Conservation (phyloP, 35 echinoderm and acorn worm species). For the Apostichopus californicus region DNA sequence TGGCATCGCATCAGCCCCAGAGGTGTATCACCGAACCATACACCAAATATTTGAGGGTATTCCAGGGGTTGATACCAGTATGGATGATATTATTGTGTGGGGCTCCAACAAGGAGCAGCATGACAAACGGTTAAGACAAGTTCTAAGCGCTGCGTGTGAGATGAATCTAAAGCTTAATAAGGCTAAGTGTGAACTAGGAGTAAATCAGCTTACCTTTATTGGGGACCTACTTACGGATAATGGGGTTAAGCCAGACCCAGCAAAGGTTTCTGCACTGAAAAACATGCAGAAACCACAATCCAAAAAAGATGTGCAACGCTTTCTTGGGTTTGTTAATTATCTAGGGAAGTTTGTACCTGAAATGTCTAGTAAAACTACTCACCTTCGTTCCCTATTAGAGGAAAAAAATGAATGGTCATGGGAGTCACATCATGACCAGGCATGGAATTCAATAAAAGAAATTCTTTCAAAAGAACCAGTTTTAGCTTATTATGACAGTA, state of each 20-base stretch:
- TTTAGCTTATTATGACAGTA: too few species aligned
- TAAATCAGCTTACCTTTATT: conserved; percentile 49
- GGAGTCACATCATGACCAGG: background rate
- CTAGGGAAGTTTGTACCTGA: conserved; percentile 48
- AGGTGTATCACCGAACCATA: conserved; percentile 48
- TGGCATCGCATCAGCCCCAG: conserved; percentile 42
- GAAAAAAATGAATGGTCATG: too few species aligned
- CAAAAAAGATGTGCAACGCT: conserved; percentile 29
- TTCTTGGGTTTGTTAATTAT: conserved; percentile 44
- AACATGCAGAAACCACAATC: conserved; percentile 24
- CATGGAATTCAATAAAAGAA: background rate
- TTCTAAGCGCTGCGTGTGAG: background rate
- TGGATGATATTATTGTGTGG: conserved; percentile 61
- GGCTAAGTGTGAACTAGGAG: conserved; percentile 51
- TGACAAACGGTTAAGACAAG: conserved; percentile 40
- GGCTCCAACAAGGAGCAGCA: conserved; percentile 37
- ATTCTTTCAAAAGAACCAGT: background rate
- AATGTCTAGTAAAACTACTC: conserved; percentile 15
- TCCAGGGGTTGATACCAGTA: conserved; percentile 32
- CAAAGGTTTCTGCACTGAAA: conserved; percentile 33
- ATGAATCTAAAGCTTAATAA: conserved; percentile 52
- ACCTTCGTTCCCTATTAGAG: background rate
- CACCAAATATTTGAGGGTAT: background rate
- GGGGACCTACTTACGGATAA: conserved; percentile 25
- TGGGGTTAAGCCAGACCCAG: conserved; percentile 37